Conservation (phyloP, 92 coral and sea anemone genomes). For the Pocillopora meandrina region DNA sequence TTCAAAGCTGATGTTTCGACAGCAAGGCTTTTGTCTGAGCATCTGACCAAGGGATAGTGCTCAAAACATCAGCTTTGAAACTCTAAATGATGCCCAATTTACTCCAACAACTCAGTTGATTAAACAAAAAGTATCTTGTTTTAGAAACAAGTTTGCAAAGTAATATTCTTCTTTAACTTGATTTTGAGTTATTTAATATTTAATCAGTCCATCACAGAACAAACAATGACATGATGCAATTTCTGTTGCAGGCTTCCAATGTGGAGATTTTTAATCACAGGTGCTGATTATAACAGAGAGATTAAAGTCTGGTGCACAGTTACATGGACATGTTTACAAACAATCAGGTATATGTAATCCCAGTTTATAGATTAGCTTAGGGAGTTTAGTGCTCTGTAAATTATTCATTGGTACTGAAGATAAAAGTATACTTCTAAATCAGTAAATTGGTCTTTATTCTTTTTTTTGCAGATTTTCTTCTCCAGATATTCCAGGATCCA, state of each 20-base stretch:
- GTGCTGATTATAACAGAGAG: slow-evolving; percentile 89
- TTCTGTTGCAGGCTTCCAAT: slow-evolving; percentile 75
- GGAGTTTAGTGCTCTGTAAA: background rate
- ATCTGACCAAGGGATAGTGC: too few species aligned
- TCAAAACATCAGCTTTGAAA: too few species aligned
- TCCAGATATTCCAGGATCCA: slow-evolving; percentile 61
- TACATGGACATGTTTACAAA: slow-evolving; percentile 94
- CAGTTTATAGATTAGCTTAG: too few species aligned
- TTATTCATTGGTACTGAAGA: background rate
- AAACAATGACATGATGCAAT: background rate
- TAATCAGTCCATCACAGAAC: too few species aligned
- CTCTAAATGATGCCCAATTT: too few species aligned
- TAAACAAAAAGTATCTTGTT: too few species aligned
- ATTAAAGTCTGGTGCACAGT: slow-evolving; percentile 98
- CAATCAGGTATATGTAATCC: slow-evolving; percentile 67
- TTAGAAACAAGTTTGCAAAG: too few species aligned
- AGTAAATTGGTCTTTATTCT: background rate
- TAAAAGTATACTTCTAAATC: background rate
- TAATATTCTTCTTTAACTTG: too few species aligned
- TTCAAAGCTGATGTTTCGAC: too few species aligned
- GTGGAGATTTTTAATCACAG: slow-evolving; percentile 98
- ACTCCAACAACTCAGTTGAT: too few species aligned
- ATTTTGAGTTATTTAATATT: too few species aligned
- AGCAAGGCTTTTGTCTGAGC: too few species aligned
- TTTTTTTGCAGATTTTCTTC: slow-evolving; percentile 58